Percentiles rank a stretch among this genome's conserved stretches.
These are phyloP conservation scores for Morphnarchus princeps DNA, from an alignment of 2,113 vertebrate genomes.

Conservation along the genomic window DNA sequence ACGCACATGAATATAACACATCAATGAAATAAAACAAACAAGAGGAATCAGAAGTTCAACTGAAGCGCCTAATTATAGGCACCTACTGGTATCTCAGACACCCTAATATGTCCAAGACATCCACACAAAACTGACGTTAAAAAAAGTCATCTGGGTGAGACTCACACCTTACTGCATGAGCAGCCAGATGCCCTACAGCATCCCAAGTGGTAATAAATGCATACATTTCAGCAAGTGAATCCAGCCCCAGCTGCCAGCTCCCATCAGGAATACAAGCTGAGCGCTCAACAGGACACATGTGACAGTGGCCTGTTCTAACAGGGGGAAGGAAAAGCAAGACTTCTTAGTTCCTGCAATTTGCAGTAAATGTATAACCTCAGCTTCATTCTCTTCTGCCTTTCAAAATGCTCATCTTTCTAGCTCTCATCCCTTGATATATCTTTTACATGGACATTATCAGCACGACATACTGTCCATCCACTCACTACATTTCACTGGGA, in stretches of 20 bases:
- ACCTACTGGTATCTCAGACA: neutral
- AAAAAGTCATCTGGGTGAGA: neutral
- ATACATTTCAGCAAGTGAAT: neutral
- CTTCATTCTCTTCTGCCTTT: neutral
- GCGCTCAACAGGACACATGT: neutral
- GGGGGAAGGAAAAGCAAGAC: neutral
- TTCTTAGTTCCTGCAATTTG: neutral
- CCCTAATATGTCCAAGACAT: neutral
- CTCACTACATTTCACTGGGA: neutral
- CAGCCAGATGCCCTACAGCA: neutral
- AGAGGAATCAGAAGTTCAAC: neutral
- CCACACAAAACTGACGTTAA: neutral
- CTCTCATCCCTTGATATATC: neutral
- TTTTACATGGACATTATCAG: neutral
- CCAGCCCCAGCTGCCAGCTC: neutral
- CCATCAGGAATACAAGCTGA: neutral
- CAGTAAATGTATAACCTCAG: neutral
- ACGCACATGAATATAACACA: neutral
- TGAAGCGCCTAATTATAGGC: neutral
- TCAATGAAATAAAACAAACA: neutral
- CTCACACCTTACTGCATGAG: neutral
- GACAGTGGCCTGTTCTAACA: neutral
- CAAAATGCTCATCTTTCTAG: neutral
- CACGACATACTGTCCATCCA: neutral
- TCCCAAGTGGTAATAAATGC: neutral